These are phyloP conservation scores for Sylvilagus floridanus DNA, from an alignment of 2,797 vertebrate species.

Conservation along the genomic window DNA sequence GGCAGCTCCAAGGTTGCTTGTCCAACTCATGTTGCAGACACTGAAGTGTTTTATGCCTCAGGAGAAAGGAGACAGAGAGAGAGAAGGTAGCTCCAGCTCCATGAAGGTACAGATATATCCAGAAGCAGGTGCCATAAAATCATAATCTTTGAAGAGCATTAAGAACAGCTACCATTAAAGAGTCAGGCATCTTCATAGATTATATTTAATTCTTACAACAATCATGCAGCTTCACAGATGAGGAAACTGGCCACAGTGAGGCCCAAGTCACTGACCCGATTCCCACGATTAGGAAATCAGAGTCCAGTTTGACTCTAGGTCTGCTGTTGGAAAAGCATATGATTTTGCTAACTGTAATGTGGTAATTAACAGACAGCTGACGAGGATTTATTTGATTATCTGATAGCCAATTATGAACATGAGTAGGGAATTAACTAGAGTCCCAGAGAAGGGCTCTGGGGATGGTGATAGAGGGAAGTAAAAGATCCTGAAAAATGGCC, in stretches of 20 bases:
- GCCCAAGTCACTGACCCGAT: neutral
- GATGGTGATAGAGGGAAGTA: neutral
- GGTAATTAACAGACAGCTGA: neutral
- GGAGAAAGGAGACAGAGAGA: neutral
- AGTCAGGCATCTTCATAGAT: neutral
- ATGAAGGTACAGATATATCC: neutral
- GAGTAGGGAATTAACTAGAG: neutral
- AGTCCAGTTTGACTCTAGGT: conserved; percentile 4
- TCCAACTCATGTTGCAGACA: neutral
- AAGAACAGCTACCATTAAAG: neutral
- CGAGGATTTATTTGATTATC: neutral
- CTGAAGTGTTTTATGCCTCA: neutral
- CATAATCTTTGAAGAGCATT: neutral
- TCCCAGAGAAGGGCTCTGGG: neutral
- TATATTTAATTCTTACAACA: neutral
- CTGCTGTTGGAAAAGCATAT: neutral
- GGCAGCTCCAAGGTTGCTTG: neutral
- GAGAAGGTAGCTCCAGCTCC: neutral
- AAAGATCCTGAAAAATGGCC: neutral
- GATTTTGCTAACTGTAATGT: neutral
- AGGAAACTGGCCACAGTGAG: neutral
- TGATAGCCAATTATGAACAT: neutral
- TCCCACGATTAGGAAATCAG: neutral
- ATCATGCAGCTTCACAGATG: neutral
- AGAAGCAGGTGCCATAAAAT: neutral